Base-by-base conservation (phyloP, 2,113 vertebrate genomes). In the Proterorhinus semilunaris region DNA sequence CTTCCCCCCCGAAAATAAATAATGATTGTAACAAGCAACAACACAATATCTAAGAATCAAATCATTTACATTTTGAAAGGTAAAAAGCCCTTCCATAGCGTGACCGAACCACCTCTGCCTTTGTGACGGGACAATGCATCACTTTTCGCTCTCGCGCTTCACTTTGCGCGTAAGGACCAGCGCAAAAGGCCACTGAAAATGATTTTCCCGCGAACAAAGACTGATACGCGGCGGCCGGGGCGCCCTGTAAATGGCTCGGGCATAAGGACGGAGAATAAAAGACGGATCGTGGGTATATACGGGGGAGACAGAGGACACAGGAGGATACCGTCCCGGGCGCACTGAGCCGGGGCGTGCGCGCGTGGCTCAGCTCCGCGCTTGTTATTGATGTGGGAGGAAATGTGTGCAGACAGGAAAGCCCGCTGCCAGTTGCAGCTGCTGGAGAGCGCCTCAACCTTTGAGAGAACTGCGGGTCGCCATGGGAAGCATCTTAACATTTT, bases 311-410 rank as follows among this genome's bases (percentile, higher is more conserved):
- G 43, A 62, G 77, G 74, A 76, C 76, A 70, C 71, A 83, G 73
- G 82, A 83, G 81, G 78, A 69, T 66, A 81, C 73, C 84, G 80
- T 81, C 66, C 74, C 78, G 74, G 45, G 71, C 75, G 67, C 42
- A 81, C 78, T 87, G 87, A 89, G 89, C 80, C 63, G 8, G 76
- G 15, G 80, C 43, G 76, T 45, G 75, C 72, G n/a, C 21, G 84
- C 83, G 69, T 82, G 78, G 80, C 88, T 83, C 73, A 71, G 79
- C 84, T 80, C 74, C 79, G 82, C 77, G 53, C 80, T 86, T 85
- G 81, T 88, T 91, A 89, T 86, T 91, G 90, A 90, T 90, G 85
- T 89, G 72, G 86, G 81, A 87, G 84, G 87, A 89, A 88, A 91
- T 88, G 73, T 87, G 88, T 50, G 68, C 45, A 70, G 90, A 91